Evolutionary conservation across 2,113 vertebrate genomes (phyloP).

Genomic region (Ailuropoda melanoleuca): DNA sequence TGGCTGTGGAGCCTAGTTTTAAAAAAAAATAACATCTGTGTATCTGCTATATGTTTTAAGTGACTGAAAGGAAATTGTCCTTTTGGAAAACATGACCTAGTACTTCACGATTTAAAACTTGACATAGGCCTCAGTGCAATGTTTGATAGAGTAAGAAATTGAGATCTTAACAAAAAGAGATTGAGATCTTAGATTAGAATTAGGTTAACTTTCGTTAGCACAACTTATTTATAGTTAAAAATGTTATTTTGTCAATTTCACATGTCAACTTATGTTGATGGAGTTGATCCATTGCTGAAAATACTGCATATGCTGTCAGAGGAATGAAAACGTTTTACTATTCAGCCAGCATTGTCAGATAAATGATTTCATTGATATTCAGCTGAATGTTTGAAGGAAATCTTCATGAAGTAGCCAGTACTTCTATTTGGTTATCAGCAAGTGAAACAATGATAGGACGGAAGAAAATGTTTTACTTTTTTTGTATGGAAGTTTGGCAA

Average conservation of each 20-base stretch:
- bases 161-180: not conserved
- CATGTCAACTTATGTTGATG: not conserved
- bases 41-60: not conserved
- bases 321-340: not conserved
- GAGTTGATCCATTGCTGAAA: not conserved
- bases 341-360: not conserved
- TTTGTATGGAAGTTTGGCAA: not conserved
- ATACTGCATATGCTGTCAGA: not conserved
- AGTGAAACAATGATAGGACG: not conserved
- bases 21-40: not conserved
- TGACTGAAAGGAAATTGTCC: not conserved
- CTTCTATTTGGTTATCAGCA: not conserved
- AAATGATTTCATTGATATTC: not conserved
- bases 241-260: not conserved
- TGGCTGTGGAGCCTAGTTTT: not conserved
- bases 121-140: not conserved
- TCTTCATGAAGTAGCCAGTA: not conserved
- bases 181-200: not conserved
- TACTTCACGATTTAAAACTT: constrained; percentile 46
- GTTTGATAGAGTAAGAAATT: constrained; percentile 16
- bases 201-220: constrained; percentile 2
- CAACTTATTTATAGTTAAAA: not conserved
- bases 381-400: not conserved
- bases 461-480: constrained; percentile 9
- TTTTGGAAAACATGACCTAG: constrained; percentile 32